Base-by-base conservation (phyloP, 2,797 vertebrate genomes). In the Yasuhikotakia modesta region DNA sequence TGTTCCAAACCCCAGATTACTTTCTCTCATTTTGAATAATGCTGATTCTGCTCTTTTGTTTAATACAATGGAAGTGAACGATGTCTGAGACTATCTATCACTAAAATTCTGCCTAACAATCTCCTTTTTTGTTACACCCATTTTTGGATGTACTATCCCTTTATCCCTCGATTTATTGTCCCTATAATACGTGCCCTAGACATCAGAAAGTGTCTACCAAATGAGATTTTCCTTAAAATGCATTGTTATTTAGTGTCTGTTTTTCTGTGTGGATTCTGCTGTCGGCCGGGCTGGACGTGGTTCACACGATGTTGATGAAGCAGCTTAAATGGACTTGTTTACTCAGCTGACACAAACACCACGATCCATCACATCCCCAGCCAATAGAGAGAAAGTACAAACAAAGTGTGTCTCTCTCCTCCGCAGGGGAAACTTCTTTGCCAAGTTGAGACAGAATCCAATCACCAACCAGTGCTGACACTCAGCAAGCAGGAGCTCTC, bases 271-370 rank as follows among this genome's bases (percentile, higher is more conserved):
- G 24, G 55, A 46, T 48, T 78, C 55, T 70, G 55, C 19, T 78
- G 75, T 78, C 14, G 8, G 3, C 16, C 13, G 45, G 55, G 14
- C 45, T 63, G 27, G 75, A 77, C 30, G 27, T 43, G 55, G 17
- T 46, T 70, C 58, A 39, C 67, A 45, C 66, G 43, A 53, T 78
- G 65, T 77, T 77, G 57, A 78, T 70, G 67, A 78, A 71, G 57
- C 67, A 17, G 76, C 76, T 70, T 70, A 55, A 64, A 70, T 19
- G 55, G 67, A 78, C 46, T 64, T 78, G 76, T 78, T 78, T 78
- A 71, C 68, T 78, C 76, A 78, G 76, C 76, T 78, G 76, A 78
- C 48, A 77, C 75, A 70, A 70, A 77, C 66, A 53, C 46, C 46
- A 64, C 32, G 24, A 78, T 74, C 78, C 71, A 58, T 74, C 53